phyloP scores from a whole-genome alignment of 2,888 invertebrate genomes.

The Cerastis rubricosa region DNA sequence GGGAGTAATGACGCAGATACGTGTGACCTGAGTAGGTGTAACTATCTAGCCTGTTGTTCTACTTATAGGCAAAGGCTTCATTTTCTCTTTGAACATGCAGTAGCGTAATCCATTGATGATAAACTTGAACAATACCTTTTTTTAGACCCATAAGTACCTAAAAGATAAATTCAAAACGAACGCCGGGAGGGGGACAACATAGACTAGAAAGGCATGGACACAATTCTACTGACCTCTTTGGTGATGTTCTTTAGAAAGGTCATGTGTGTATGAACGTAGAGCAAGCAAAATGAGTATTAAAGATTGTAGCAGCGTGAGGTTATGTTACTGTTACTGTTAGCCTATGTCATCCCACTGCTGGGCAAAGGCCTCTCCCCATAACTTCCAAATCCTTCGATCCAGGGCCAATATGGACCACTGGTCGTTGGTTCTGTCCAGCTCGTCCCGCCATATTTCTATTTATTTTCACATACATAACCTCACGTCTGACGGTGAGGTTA shows the following conservation, averaged over 20 bases:
- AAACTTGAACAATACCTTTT: neutral
- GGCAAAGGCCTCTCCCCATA: too few species aligned
- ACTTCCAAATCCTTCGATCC: too few species aligned
- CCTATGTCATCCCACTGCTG: too few species aligned
- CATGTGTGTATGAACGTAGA: neutral
- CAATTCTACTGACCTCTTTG: neutral
- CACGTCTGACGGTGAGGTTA: too few species aligned
- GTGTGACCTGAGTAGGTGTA: neutral
- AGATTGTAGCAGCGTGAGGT: neutral
- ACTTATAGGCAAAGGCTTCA: neutral
- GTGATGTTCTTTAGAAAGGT: neutral
- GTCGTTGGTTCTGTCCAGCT: too few species aligned
- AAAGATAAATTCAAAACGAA: neutral
- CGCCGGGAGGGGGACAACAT: neutral
- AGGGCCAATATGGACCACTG: too few species aligned
- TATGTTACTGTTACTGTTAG: too few species aligned
- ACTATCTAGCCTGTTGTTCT: neutral
- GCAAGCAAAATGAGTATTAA: neutral
- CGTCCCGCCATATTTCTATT: too few species aligned
- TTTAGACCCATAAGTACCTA: neutral
- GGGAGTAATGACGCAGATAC: slow-evolving; percentile 14
- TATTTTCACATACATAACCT: too few species aligned
- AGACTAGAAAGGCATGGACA: neutral
- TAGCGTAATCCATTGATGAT: neutral
- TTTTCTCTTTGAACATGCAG: neutral